Evolutionary conservation across 2,113 vertebrate species (phyloP).

Genomic region (Urocynchramus pylzowi): DNA sequence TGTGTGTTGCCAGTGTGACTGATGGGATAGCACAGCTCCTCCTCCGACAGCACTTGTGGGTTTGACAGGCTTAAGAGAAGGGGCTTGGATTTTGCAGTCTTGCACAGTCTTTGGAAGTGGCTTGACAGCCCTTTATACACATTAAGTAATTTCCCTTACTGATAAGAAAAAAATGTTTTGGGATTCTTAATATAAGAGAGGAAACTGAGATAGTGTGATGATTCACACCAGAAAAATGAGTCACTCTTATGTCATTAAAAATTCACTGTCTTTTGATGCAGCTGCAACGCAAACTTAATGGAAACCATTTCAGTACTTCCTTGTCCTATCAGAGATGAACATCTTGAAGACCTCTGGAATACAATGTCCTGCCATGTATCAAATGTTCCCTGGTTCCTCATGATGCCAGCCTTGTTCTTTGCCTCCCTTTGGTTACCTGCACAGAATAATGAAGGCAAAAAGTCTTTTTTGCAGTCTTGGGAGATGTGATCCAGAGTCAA

Average conservation of each 20-base stretch:
- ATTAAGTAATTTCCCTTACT: not conserved
- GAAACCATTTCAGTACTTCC: not conserved
- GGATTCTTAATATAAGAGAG: not conserved
- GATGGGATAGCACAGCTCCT: not conserved
- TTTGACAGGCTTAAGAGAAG: not conserved
- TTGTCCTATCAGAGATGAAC: not conserved
- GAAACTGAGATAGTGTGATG: not conserved
- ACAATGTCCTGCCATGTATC: not conserved
- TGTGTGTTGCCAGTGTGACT: not conserved
- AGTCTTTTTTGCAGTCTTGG: not conserved
- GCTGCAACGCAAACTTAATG: not conserved
- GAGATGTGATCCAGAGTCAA: not conserved
- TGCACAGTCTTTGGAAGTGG: not conserved
- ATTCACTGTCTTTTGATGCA: not conserved
- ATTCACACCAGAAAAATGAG: not conserved
- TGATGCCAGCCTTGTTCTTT: not conserved
- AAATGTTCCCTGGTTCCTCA: not conserved
- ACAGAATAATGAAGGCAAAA: not conserved
- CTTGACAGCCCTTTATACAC: not conserved
- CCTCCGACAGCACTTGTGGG: fast-evolving
- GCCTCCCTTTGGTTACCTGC: not conserved
- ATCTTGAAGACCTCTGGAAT: not conserved
- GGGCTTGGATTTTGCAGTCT: not conserved
- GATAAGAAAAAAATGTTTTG: not conserved
- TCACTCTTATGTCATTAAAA: not conserved